These are phyloP conservation scores for Eupithecia pulchellata DNA, from an alignment of 2,888 invertebrate genomes.

Conservation along the genomic window DNA sequence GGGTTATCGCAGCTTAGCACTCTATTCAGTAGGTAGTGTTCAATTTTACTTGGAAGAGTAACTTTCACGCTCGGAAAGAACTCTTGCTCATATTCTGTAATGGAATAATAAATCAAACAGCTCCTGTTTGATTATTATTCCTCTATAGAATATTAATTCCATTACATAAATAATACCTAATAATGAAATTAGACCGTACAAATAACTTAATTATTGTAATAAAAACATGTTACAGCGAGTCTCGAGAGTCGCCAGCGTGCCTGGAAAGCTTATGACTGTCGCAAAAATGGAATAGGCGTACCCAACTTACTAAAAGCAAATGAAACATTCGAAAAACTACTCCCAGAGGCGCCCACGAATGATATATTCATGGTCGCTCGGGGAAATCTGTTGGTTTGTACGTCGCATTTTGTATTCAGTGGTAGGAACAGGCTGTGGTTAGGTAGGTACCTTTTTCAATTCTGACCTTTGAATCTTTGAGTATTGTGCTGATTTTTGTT, in stretches of 20 bases:
- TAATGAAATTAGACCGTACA: too few relatives aligned
- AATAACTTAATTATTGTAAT: not conserved
- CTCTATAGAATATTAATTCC: too few relatives aligned
- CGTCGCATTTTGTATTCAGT: conserved; percentile 35
- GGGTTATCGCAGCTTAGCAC: conserved; percentile 50
- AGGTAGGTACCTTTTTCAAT: conserved; percentile 11
- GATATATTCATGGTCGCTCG: conserved; percentile 40
- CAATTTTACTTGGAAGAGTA: conserved; percentile 4
- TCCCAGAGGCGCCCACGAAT: conserved; percentile 31
- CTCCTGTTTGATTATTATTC: too few relatives aligned
- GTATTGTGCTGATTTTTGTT: not conserved
- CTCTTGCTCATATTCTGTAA: too few relatives aligned
- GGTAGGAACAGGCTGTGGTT: not conserved
- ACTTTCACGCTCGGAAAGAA: not conserved
- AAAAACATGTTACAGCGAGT: not conserved
- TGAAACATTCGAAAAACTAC: conserved; percentile 23
- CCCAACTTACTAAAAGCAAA: conserved; percentile 14
- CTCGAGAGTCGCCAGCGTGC: not conserved
- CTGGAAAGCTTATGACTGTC: not conserved
- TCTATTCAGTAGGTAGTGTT: conserved; percentile 44
- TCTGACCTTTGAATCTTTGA: not conserved
- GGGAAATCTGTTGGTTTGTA: conserved; percentile 42
- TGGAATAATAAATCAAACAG: too few relatives aligned
- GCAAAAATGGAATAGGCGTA: conserved; percentile 9
- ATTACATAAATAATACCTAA: too few relatives aligned